phyloP scores from a whole-genome alignment of 2,113 vertebrate genomes.

The Nycticryphes semicollaris region DNA sequence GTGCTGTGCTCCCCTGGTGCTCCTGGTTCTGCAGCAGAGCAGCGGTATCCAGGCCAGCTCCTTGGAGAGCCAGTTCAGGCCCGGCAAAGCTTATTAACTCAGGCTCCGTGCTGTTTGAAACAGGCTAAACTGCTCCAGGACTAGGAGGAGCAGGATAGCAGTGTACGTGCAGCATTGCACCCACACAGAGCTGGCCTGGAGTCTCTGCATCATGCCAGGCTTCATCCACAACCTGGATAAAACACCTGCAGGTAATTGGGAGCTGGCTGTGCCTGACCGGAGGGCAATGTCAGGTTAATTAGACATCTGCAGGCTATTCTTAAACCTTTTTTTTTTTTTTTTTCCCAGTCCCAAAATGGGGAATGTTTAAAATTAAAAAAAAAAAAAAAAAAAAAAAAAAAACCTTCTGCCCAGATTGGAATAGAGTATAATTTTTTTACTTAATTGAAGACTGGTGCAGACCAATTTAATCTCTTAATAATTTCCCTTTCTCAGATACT shows the following conservation, averaged over 20 bases:
- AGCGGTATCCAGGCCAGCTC: neutral
- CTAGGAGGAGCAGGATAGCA: neutral
- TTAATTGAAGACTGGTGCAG: conserved; percentile 15
- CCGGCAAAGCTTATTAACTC: neutral
- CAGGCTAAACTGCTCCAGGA: neutral
- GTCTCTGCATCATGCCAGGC: neutral
- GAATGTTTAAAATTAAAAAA: neutral
- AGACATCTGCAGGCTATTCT: conserved; percentile 21
- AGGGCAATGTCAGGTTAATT: conserved; percentile 33
- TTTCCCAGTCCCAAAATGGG: neutral
- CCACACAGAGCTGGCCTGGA: neutral
- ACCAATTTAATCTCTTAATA: conserved; percentile 28
- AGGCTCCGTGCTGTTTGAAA: neutral
- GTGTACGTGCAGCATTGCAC: neutral
- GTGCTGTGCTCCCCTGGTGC: neutral
- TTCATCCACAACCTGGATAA: neutral
- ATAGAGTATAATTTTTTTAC: conserved; percentile 11
- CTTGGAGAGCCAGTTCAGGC: neutral
- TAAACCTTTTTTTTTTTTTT: neutral
- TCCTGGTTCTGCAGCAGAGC: neutral
- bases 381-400: neutral
- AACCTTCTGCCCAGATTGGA: neutral
- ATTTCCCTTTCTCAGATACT: conserved; percentile 33
- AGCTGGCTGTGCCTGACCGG: neutral
- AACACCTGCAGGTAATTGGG: conserved; percentile 24